Percentiles rank a stretch among this genome's conserved stretches.
phyloP scores from a whole-genome alignment of 2,797 vertebrate species.

The Rhodeus uyekii region DNA sequence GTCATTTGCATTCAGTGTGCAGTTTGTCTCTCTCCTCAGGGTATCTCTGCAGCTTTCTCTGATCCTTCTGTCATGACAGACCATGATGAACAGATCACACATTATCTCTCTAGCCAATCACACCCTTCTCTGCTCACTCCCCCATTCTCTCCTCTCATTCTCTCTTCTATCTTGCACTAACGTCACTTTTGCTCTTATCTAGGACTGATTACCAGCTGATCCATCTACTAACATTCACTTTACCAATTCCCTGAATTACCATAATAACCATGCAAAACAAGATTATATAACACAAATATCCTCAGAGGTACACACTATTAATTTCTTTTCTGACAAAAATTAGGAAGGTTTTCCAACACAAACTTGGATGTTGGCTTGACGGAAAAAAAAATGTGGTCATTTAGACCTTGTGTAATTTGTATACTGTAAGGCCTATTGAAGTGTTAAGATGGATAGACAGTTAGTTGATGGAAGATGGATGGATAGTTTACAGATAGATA shows the following conservation, averaged over 20 bases:
- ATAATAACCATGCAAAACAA: not conserved
- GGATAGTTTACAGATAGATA: not conserved
- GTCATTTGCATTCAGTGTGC: constrained; percentile 42
- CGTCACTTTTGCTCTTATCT: constrained; percentile 28
- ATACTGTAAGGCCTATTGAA: not conserved
- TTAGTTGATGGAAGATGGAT: not conserved
- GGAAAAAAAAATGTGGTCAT: not conserved
- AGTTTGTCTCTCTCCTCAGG: constrained; percentile 32
- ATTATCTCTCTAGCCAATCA: constrained; percentile 23
- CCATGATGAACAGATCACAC: constrained; percentile 42
- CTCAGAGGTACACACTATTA: not conserved
- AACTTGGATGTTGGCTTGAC: not conserved
- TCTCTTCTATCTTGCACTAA: constrained; percentile 7
- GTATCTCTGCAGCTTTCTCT: constrained; percentile 28
- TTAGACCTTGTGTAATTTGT: not conserved
- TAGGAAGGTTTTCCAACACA: not conserved
- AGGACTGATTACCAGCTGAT: constrained; percentile 25
- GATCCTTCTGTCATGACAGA: constrained; percentile 28
- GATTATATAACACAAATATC: not conserved
- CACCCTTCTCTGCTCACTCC: constrained; percentile 1
- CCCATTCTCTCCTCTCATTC: constrained; percentile 18
- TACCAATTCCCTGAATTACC: not conserved
- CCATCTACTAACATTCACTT: constrained; percentile 20
- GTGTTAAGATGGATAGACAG: not conserved
- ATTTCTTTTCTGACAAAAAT: not conserved